Conservation (phyloP, 2,888 invertebrate genomes). For the Bombylius major region DNA sequence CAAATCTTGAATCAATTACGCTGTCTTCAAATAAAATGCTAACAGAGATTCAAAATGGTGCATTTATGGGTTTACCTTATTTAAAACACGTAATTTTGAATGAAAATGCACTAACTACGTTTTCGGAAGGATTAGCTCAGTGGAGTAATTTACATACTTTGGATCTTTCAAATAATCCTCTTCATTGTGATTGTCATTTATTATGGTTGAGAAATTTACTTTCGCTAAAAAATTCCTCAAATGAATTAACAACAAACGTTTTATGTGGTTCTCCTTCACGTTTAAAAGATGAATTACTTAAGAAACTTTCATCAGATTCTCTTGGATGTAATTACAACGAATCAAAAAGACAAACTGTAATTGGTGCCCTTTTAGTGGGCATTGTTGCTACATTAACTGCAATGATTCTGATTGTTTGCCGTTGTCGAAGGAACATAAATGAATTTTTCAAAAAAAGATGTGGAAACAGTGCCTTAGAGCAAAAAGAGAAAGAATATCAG, state of each 20-base stretch:
- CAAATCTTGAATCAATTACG: slow-evolving; percentile 65
- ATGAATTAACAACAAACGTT: slow-evolving; percentile 38
- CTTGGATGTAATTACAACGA: slow-evolving; percentile 71
- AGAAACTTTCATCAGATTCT: slow-evolving; percentile 58
- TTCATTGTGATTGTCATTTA: slow-evolving; percentile 67
- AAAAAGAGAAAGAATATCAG: slow-evolving; percentile 80
- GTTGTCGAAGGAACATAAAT: slow-evolving; percentile 64
- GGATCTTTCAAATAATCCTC: slow-evolving; percentile 71
- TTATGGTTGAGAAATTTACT: slow-evolving; percentile 67
- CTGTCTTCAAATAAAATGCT: slow-evolving; percentile 67
- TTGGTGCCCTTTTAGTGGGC: slow-evolving; percentile 61
- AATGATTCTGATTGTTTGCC: slow-evolving; percentile 59
- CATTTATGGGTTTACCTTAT: slow-evolving; percentile 68
- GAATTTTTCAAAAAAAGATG: slow-evolving; percentile 61
- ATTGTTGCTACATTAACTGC: slow-evolving; percentile 60
- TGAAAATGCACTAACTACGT: slow-evolving; percentile 62
- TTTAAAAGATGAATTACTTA: slow-evolving; percentile 54
- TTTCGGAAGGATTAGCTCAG: slow-evolving; percentile 67
- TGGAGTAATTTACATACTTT: slow-evolving; percentile 64
- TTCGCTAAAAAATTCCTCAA: slow-evolving; percentile 27
- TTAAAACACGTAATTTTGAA: slow-evolving; percentile 61
- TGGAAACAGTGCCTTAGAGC: slow-evolving; percentile 37
- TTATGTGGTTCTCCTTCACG: slow-evolving; percentile 62
- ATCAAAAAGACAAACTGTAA: slow-evolving; percentile 65
- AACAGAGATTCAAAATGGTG: slow-evolving; percentile 58